Percentiles rank a stretch among this genome's conserved stretches.
phyloP scores from a whole-genome alignment of 2,113 vertebrate genomes.

The Aythya baeri region DNA sequence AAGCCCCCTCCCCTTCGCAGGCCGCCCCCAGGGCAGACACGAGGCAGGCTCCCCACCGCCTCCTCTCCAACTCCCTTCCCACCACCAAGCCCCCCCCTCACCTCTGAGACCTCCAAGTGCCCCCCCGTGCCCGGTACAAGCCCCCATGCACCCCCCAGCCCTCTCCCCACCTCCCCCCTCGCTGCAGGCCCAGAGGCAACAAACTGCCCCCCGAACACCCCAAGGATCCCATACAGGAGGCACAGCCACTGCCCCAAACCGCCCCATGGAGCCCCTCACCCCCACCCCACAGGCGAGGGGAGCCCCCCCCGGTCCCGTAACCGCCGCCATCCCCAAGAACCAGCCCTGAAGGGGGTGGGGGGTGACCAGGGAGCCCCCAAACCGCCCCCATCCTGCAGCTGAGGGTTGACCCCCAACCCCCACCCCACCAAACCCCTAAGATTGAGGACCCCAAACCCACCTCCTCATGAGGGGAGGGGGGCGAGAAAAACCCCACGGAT shows the following conservation, averaged over 20 bases:
- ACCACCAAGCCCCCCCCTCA: rapidly evolving
- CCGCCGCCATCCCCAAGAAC: not conserved
- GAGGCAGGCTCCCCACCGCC: not conserved
- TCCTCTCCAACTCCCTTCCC: not conserved
- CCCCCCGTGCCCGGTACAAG: not conserved
- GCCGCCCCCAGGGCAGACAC: not conserved
- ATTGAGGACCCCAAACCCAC: too few relatives aligned
- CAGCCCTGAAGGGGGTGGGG: not conserved
- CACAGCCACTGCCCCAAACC: not conserved
- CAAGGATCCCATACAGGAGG: too few relatives aligned
- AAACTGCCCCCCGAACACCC: not conserved
- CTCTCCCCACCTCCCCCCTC: not conserved
- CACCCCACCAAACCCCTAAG: not conserved
- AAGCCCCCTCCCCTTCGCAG: not conserved
- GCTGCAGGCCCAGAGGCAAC: not conserved
- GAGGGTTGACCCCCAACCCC: not conserved
- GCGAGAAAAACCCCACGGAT: too few relatives aligned
- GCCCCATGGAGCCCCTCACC: not conserved
- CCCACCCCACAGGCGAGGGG: not conserved
- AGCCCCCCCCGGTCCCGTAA: too few relatives aligned
- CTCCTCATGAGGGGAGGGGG: too few relatives aligned
- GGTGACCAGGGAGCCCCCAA: not conserved
- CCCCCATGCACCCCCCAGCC: not conserved
- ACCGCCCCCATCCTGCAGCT: not conserved
- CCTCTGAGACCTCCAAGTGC: not conserved